phyloP scores from a whole-genome alignment of 2,113 vertebrate genomes.

The Sminthopsis crassicaudata region DNA sequence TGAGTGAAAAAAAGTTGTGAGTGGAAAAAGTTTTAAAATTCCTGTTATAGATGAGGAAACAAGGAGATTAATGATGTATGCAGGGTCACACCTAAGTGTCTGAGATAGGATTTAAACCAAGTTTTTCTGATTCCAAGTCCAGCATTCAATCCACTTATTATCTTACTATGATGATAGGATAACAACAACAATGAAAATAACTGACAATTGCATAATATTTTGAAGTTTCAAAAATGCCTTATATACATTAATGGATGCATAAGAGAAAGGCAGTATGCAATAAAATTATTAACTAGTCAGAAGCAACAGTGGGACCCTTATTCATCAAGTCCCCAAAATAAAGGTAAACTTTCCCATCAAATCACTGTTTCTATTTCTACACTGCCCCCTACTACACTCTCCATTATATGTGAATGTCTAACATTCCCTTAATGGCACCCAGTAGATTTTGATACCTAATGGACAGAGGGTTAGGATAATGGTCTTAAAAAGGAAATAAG shows the following conservation, averaged over 20 bases:
- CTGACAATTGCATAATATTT: not conserved
- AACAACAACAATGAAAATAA: not conserved
- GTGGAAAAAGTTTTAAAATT: too few relatives aligned
- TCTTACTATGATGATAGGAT: not conserved
- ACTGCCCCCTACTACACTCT: not conserved
- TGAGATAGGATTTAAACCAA: not conserved
- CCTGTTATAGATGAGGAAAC: not conserved
- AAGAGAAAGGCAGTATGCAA: not conserved
- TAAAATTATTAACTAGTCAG: not conserved
- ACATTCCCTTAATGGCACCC: not conserved
- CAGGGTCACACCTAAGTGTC: not conserved
- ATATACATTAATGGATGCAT: not conserved
- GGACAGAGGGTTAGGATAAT: not conserved
- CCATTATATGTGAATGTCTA: not conserved
- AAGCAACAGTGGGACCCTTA: not conserved
- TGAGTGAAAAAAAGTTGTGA: too few relatives aligned
- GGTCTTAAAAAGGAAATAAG: not conserved
- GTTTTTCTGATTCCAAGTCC: not conserved
- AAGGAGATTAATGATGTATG: not conserved
- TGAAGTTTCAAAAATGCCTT: not conserved
- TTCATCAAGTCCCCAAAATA: not conserved
- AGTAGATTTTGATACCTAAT: not conserved
- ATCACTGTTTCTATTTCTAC: not conserved
- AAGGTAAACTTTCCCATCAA: not conserved
- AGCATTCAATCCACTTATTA: not conserved